phyloP scores from a whole-genome alignment of 2,797 vertebrate species.

The Peromyscus attwateri region DNA sequence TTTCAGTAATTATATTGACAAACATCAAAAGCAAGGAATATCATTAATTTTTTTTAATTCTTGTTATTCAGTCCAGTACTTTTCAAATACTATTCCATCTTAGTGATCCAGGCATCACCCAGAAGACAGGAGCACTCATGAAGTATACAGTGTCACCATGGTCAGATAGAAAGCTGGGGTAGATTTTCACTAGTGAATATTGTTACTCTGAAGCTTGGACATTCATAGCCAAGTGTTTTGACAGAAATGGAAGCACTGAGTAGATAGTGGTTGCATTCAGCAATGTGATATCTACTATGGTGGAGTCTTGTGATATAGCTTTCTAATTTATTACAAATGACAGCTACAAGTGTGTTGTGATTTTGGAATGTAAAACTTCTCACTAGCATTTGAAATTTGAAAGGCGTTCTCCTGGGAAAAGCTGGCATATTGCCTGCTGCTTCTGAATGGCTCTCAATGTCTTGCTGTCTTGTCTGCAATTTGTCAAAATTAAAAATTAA shows the following conservation, averaged over 20 bases:
- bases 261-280: neutral
- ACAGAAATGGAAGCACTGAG: neutral
- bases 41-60: constrained; percentile 49
- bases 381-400: constrained; percentile 18
- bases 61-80: neutral
- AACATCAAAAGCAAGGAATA: neutral
- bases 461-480: constrained; percentile 41
- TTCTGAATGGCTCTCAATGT: constrained; percentile 18
- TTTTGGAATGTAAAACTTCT: constrained; percentile 25
- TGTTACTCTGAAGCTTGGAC: neutral
- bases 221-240: neutral
- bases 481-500: constrained; percentile 45
- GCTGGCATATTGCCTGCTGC: neutral
- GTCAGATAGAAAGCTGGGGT: neutral
- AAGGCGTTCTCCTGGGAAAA: constrained; percentile 20
- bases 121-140: neutral
- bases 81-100: neutral
- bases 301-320: neutral
- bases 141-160: neutral
- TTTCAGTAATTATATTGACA: neutral
- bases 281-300: neutral
- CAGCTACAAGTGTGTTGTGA: neutral
- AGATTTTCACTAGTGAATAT: neutral
- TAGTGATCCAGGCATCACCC: neutral
- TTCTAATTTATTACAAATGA: constrained; percentile 50